Evolutionary conservation across 2,888 invertebrate genomes (phyloP).

Genomic region (Tetragnatha montana): DNA sequence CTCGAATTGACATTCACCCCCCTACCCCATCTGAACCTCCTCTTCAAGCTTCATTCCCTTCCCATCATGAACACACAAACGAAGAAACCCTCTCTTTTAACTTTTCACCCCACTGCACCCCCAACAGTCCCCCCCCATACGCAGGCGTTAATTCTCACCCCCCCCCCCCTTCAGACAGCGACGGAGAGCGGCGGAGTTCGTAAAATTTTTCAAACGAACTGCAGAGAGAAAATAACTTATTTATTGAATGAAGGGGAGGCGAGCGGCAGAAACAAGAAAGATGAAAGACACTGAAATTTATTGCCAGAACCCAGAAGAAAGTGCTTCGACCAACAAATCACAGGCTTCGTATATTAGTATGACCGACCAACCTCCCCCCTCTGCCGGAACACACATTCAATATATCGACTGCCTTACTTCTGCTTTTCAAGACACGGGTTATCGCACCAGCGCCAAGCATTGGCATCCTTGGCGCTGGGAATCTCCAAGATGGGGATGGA

Average conservation of each 20-base stretch:
- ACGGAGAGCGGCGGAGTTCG: not conserved
- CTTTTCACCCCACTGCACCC: not conserved
- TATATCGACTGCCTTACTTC: slow-evolving; percentile 67
- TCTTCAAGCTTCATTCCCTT: too few relatives aligned
- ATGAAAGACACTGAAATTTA: slow-evolving; percentile 68
- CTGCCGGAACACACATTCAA: slow-evolving; percentile 57
- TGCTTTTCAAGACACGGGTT: slow-evolving; percentile 57
- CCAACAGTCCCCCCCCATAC: not conserved
- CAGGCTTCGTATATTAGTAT: slow-evolving; percentile 66
- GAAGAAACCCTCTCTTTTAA: too few relatives aligned
- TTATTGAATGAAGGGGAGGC: slow-evolving; percentile 11
- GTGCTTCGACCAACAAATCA: slow-evolving; percentile 68
- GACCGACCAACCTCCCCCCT: slow-evolving; percentile 41
- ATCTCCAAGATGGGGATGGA: not conserved
- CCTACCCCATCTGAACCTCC: too few relatives aligned
- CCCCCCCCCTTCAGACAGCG: not conserved
- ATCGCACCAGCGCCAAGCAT: slow-evolving; percentile 47
- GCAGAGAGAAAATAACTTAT: slow-evolving; percentile 14
- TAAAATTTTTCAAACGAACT: slow-evolving; percentile 24
- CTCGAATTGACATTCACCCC: too few relatives aligned
- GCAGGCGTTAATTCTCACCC: too few relatives aligned
- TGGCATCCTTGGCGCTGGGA: slow-evolving; percentile 31
- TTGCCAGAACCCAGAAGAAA: slow-evolving; percentile 57
- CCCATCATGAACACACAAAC: too few relatives aligned
- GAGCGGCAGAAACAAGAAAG: slow-evolving; percentile 55